Evolutionary conservation across 2,113 vertebrate genomes (phyloP).

Genomic region (Probosciger aterrimus): DNA sequence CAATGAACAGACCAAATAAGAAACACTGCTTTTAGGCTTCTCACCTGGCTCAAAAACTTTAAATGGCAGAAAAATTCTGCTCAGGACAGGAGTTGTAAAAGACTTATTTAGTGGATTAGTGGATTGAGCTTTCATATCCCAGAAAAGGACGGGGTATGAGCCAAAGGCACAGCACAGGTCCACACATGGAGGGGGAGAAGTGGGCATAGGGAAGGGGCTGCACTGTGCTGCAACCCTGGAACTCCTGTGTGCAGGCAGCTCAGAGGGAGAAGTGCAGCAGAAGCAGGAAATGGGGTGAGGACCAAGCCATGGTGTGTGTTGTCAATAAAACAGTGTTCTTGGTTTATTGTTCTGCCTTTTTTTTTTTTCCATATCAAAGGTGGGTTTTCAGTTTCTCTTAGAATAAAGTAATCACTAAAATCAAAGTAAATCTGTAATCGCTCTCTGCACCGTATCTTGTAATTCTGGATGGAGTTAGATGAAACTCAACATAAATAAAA

Average conservation of each 20-base stretch:
- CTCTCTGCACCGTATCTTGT: not conserved
- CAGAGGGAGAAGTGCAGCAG: not conserved
- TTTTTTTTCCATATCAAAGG: not conserved
- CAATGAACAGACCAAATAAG: not conserved
- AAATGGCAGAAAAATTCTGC: not conserved
- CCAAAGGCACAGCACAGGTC: not conserved
- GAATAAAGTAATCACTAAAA: not conserved
- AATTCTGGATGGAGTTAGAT: not conserved
- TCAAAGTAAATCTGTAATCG: not conserved
- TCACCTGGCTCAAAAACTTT: not conserved
- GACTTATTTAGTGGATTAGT: not conserved
- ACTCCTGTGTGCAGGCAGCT: not conserved
- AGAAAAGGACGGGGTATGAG: accelerated
- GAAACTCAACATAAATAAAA: not conserved
- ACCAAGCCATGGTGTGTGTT: accelerated
- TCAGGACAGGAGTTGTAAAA: not conserved
- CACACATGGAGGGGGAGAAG: not conserved
- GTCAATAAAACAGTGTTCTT: not conserved
- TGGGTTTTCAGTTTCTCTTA: not conserved
- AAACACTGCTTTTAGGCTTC: not conserved
- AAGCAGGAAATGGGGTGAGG: not conserved
- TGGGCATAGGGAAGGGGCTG: accelerated
- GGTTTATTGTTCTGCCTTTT: not conserved
- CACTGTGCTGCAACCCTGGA: accelerated
- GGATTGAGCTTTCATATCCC: not conserved